Evolutionary conservation across 2,113 vertebrate species (phyloP).

Genomic region (Tinamus guttatus): DNA sequence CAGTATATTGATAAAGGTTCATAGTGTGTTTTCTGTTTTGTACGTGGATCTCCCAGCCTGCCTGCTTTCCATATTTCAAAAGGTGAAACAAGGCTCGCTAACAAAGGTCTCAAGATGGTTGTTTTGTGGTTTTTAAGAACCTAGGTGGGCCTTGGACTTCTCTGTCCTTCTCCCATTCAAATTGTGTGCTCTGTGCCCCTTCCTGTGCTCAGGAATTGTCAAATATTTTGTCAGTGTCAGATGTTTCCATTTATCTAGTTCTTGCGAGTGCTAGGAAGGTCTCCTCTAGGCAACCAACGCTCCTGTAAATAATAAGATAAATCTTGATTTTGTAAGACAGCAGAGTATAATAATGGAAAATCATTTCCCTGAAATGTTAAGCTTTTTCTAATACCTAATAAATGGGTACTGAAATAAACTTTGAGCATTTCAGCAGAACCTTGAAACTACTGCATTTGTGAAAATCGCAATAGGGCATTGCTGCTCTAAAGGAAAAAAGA

Average conservation of each 20-base stretch:
- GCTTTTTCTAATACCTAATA: neutral
- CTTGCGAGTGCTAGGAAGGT: rapidly evolving
- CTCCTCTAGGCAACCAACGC: neutral
- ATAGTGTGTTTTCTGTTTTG: neutral
- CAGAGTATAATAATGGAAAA: neutral
- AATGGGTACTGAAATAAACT: neutral
- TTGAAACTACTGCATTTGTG: rapidly evolving
- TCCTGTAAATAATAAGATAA: neutral
- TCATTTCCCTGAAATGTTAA: neutral
- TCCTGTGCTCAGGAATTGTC: neutral
- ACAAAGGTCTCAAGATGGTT: neutral
- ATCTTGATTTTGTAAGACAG: neutral
- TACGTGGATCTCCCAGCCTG: rapidly evolving
- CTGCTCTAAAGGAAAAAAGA: neutral
- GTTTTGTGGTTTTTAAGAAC: neutral
- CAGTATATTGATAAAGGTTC: neutral
- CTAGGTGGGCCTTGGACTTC: neutral
- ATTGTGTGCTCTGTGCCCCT: neutral
- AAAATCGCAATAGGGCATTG: neutral
- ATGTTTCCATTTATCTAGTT: neutral
- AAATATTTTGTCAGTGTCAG: neutral
- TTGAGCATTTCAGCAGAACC: neutral
- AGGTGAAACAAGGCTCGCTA: neutral
- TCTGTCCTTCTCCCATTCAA: neutral
- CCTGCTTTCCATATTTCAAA: neutral